These are phyloP conservation scores for Hemaris fuciformis DNA, from an alignment of 2,888 invertebrate species.

Conservation along the genomic window DNA sequence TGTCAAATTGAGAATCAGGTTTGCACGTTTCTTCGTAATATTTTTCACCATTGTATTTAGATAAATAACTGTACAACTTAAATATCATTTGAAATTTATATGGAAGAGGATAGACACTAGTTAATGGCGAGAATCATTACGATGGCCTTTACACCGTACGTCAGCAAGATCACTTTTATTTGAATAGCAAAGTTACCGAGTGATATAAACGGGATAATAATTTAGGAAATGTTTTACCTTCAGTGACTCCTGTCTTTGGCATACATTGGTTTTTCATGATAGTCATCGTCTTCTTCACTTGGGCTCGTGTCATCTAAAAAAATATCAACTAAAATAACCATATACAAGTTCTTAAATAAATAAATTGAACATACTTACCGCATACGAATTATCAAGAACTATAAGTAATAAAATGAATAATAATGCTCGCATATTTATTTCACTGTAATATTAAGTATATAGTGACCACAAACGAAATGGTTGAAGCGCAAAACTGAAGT, in stretches of 20 bases:
- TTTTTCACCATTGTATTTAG: too few relatives aligned
- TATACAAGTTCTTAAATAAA: neutral
- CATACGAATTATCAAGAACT: neutral
- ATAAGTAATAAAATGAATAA: neutral
- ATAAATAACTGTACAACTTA: too few relatives aligned
- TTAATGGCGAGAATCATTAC: too few relatives aligned
- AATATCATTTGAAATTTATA: too few relatives aligned
- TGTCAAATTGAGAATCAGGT: too few relatives aligned
- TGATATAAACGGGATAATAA: too few relatives aligned
- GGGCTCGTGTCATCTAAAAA: constrained; percentile 69
- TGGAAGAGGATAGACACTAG: too few relatives aligned
- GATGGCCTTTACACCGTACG: too few relatives aligned
- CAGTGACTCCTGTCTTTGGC: constrained; percentile 78
- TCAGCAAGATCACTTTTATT: too few relatives aligned
- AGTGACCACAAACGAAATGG: neutral
- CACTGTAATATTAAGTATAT: neutral
- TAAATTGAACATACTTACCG: neutral
- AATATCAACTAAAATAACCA: neutral
- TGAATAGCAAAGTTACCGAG: too few relatives aligned
- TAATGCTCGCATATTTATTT: neutral
- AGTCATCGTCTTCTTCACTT: constrained; percentile 81
- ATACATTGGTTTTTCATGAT: constrained; percentile 83
- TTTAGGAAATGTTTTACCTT: constrained; percentile 74
- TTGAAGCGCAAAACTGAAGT: neutral
- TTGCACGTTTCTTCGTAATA: too few relatives aligned